Base-by-base conservation (phyloP, 2,888 invertebrate genomes). In the Plagiodera versicolora region DNA sequence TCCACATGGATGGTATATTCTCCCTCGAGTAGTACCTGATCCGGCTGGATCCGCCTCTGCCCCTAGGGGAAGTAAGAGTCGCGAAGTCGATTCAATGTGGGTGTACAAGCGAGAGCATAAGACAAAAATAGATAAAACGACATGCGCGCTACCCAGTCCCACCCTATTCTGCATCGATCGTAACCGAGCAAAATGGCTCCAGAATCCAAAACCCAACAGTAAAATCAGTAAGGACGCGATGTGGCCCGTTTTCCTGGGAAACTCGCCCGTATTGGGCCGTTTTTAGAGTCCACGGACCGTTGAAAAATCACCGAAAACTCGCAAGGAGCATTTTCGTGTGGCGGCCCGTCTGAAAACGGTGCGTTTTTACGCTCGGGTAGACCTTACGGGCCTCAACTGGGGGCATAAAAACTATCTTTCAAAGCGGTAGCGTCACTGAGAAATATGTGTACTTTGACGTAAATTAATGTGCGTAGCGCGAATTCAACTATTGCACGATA, bases 381-480 rank as follows among this genome's bases (percentile, higher is more conserved):
- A 70, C 79, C 77, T 69, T 77, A 79, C 64, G 68, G 63, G 60
- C 74, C n/a, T n/a, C n/a, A 63, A 58, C 67, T 72, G 72, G 75
- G 75, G 75, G 71, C 70, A 73, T 60, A 80, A 80, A 80, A 80
- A 80, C 80, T 80, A 80, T 80, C 80, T 79, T 77, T 79, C 78
- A 77, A 77, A 79, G 79, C 77, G 74, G 67, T n/a, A 69, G 74
- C 77, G 77, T 77, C 78, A 77, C 76, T 78, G 79, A 79, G 79
- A 80, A 80, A 80, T 80, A 79, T 80, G 79, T 79, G 79, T 78
- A 76, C 79, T 79, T 80, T 80, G 80, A 80, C 79, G 78, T 79
- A 77, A 79, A 80, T 80, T 80, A 79, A 80, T 80, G 80, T 79
- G 79, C 80, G 79, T 79, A 75, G 73, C 77, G 78, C 77, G 79